Base-by-base conservation (phyloP, 2,797 vertebrate genomes). In the Eleutherodactylus coqui region DNA sequence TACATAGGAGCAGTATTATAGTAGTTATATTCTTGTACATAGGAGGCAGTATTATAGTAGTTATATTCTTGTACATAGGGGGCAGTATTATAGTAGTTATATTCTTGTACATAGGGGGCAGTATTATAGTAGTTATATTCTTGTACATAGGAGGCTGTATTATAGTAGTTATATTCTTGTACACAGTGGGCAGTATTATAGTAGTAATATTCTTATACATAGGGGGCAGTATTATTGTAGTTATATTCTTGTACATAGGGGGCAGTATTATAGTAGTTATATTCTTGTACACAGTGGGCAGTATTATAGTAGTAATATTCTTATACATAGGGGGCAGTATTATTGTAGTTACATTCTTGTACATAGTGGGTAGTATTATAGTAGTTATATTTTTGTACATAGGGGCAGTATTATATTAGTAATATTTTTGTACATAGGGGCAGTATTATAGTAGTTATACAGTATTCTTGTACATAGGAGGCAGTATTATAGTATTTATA, bases 221-320 rank as follows among this genome's bases (percentile, higher is more conserved):
- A 67, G 32, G 32, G n/a, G 5, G 29, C 29, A 36, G 29, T 67
- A 67, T 34, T 67, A 34, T 67, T 34, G 62, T 67, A 34, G 62
- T 67, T 67, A 67, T 67, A 27, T 27, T 36, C 16, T 34, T 67
- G 62, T 36, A 67, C 2, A 67, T 36, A 67, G 32, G 62, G n/a
- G 4, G 62, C 14, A 36, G 32, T 34, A 64, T 64, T 69, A 69
- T 36, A 69, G 64, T 38, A 69, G 64, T 24, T 69, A 69, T 69
- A 69, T 38, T 38, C 64, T 21, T 38, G 64, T 21, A 69, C 7
- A 36, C 38, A 38, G 64, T n/a, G 62, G 5, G 64, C 17, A 38
- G 64, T 69, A 69, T 67, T 69, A 69, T 38, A 69, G 34, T 69
- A 34, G 34, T 69, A 36, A 38, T 38, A 69, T 69, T 69, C 64